phyloP scores from a whole-genome alignment of 2,113 vertebrate species.

The Bambusicola thoracicus region DNA sequence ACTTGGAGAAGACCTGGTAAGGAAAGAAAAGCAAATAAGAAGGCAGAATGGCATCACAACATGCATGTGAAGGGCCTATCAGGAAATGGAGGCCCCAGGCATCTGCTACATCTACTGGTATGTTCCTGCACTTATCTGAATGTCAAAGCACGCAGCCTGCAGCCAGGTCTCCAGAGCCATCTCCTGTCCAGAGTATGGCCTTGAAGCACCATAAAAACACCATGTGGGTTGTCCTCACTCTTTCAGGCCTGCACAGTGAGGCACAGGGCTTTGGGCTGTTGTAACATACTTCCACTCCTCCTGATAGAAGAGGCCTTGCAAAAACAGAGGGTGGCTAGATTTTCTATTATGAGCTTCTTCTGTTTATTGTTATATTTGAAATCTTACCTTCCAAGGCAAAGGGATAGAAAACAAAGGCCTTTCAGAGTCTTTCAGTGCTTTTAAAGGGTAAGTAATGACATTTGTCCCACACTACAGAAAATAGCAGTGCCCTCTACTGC shows the following conservation, averaged over 20 bases:
- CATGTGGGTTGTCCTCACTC: neutral
- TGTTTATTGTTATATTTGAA: neutral
- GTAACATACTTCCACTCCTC: neutral
- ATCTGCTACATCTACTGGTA: neutral
- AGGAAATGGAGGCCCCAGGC: neutral
- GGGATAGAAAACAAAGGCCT: neutral
- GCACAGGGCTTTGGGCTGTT: neutral
- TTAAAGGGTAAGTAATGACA: neutral
- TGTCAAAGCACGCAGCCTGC: neutral
- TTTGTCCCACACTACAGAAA: neutral
- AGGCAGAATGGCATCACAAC: neutral
- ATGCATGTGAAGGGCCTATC: neutral
- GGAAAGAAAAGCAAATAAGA: neutral
- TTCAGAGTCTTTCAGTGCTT: neutral
- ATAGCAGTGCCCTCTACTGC: neutral
- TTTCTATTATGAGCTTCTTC: neutral
- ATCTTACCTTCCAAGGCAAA: neutral
- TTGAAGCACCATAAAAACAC: neutral
- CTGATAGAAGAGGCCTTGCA: neutral
- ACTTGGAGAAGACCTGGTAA: slow-evolving; percentile 82
- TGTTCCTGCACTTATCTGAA: neutral
- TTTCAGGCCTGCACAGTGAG: neutral
- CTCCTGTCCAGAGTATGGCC: neutral
- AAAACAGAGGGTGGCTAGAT: neutral
- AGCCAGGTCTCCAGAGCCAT: neutral